Conservation (phyloP, 2,888 invertebrate genomes). For the Cantharis rufa region DNA sequence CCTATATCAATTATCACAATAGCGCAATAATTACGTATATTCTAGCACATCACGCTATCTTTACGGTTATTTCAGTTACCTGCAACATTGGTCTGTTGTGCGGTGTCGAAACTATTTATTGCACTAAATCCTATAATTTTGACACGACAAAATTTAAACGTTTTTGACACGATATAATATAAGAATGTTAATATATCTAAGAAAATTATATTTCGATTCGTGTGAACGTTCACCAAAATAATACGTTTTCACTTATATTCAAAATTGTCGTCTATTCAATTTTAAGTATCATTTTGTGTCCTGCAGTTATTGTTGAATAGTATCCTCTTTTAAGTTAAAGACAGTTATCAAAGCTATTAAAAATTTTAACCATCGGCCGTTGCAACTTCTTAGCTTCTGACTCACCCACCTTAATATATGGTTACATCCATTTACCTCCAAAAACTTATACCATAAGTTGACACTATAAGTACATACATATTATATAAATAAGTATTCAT, state of each 20-base stretch:
- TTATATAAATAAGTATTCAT: too few relatives aligned
- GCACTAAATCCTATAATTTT: constrained; percentile 37
- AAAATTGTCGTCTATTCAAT: not conserved
- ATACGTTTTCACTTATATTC: not conserved
- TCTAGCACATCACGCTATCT: constrained; percentile 29
- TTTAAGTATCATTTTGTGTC: not conserved
- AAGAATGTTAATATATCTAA: constrained; percentile 19
- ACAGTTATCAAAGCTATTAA: not conserved
- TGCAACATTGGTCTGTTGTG: constrained; percentile 29
- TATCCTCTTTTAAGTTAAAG: not conserved
- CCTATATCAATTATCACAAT: constrained; percentile 34
- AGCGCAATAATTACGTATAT: constrained; percentile 31
- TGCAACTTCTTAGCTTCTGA: not conserved
- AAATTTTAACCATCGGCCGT: not conserved
- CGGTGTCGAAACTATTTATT: constrained; percentile 38
- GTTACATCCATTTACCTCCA: not conserved
- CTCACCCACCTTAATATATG: not conserved
- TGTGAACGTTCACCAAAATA: constrained; percentile 13
- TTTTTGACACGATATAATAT: constrained; percentile 32
- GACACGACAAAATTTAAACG: constrained; percentile 33
- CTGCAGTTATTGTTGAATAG: not conserved
- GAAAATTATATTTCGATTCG: constrained; percentile 18
- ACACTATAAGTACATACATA: too few relatives aligned
- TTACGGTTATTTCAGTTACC: constrained; percentile 27
- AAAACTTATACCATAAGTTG: not conserved